Base-by-base conservation (phyloP, 2,113 vertebrate species). In the Oreochromis spilurus region DNA sequence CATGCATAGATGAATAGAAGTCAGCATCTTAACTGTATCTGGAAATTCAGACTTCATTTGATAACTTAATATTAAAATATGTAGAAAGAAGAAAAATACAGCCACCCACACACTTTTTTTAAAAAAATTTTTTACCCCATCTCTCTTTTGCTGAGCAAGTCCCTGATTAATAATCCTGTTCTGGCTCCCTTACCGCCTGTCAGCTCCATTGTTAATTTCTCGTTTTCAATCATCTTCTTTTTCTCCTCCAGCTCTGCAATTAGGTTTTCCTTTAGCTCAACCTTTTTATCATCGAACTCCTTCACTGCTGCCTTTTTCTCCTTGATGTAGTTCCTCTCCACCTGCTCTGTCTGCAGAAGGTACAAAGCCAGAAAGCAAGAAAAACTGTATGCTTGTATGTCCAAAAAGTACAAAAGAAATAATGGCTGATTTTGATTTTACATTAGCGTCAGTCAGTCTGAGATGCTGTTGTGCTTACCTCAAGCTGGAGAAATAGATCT, bases 201-300 rank as follows among this genome's bases (percentile, higher is more conserved):
- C 92, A 99, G 96, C 92, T 99, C 99, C 98, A 99, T 99, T 16
- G 99, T 99, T 84, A 99, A 92, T 90, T 99, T 99, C 88, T 99
- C 99, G 19, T 98, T 99, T 94, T 99, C 99, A 5, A 99, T 99
- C 98, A 99, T 99, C 94, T 99, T 99, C 92, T 99, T 99, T 87
- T 99, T 99, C 94, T 99, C 99, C 92, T 99, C 99, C 85, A 99
- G 92, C 89, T 99, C 99, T 0, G 98, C 98, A 65, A 99, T 98
- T 86, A 99, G 87, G 85, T 98, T 99, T 92, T 99, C 99, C 93
- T 99, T 99, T 84, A 99, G 96, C 72, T 99, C 99, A 36, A 99
- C 97, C 93, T 99, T 99, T 95, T 99, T 99, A 93, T 99, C 99
- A 80, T 99, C 99, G 92, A 99, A 99, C 90, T 99, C 99, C 90